A percentile compares a stretch with the other conserved stretches of the same genome.
Evolutionary conservation across 2,113 vertebrate genomes (phyloP).

Genomic region (Trichechus manatus): DNA sequence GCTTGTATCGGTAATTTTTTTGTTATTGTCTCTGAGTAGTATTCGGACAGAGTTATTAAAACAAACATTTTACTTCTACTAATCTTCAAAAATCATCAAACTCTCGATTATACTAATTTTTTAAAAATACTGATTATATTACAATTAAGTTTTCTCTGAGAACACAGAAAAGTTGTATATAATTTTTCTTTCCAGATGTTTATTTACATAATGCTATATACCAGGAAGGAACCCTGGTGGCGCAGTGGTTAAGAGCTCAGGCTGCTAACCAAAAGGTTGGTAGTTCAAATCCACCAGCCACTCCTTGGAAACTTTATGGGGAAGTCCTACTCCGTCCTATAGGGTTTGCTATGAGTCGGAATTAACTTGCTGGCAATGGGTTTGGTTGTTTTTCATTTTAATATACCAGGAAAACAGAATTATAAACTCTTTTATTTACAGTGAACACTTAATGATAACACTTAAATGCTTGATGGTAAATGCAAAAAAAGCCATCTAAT

Average conservation of each 20-base stretch:
- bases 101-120: neutral
- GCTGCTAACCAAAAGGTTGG: too few relatives aligned
- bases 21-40: neutral
- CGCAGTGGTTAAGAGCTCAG: too few relatives aligned
- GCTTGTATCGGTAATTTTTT: neutral
- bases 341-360: too few relatives aligned
- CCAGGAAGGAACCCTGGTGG: too few relatives aligned
- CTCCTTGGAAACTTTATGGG: too few relatives aligned
- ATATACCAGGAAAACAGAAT: neutral
- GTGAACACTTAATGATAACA: neutral
- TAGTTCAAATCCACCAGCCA: too few relatives aligned
- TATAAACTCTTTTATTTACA: neutral
- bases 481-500: neutral
- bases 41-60: neutral
- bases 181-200: slow-evolving; percentile 2
- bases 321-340: too few relatives aligned
- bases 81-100: neutral
- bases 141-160: slow-evolving; percentile 1
- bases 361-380: too few relatives aligned
- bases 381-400: too few relatives aligned
- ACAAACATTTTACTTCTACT: slow-evolving; percentile 12
- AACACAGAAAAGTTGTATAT: neutral
- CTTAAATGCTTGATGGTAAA: neutral
- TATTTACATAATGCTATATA: neutral
- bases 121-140: neutral